Base-by-base conservation (phyloP, 2,797 vertebrate species). In the Acropternis orthonyx region DNA sequence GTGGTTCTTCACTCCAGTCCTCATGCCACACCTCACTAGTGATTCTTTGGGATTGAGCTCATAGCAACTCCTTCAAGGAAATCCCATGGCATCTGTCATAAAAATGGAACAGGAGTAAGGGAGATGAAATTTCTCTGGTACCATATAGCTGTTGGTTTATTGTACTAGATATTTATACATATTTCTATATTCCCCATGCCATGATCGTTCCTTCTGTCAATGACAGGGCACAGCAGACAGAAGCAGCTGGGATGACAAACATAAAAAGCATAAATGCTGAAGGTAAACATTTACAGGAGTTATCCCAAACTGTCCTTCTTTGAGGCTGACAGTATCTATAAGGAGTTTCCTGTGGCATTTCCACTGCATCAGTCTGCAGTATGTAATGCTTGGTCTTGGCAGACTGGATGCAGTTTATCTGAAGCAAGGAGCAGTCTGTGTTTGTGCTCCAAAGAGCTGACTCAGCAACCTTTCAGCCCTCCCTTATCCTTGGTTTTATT, bases 21-120 rank as follows among this genome's bases (percentile, higher is more conserved):
- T 68, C 27, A 10, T 1, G 1, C 28, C 3, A 0, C 0, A 0
- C 63, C 66, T 67, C 10, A 0, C 4, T 10, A 48, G 12, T 37
- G 7, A 9, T 12, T 81, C 34, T 36, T 71, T 2, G 0, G 37
- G 26, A 48, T 37, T 49, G 56, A 58, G 49, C 32, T 87, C 11
- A 14, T 1, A 0, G 62, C 58, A 87, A 20, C 26, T 56, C 14
- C 18, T 73, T 37, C 1, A 3, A 75, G 41, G 67, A 82, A 63
- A 72, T 56, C 49, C 22, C 24, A 36, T 5, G 1, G 17, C 41
- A 58, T 61, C 49, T 80, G 26, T 39, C 15, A 28, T 48, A 36
- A 48, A 76, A 85, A 49, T 15, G 23, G 43, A 52, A 22, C 46
- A 17, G 39, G 22, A 74, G 24, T 59, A 54, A 72, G 14, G 41